These are phyloP conservation scores for Lamproptera curius DNA, from an alignment of 2,888 invertebrate species.

Conservation along the genomic window DNA sequence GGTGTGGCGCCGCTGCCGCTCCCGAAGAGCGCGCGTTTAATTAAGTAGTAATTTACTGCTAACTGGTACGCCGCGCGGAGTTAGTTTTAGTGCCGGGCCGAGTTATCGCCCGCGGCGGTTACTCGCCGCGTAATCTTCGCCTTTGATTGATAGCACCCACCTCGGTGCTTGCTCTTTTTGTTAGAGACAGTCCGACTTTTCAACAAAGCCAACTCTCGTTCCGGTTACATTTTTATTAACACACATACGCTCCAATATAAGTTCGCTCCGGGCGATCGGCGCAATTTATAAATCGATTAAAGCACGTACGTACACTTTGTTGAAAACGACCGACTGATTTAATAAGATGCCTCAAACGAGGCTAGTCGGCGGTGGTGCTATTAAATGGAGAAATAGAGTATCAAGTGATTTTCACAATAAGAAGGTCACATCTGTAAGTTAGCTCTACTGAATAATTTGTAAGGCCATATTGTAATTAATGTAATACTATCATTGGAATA, in stretches of 20 bases:
- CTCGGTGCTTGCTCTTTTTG: constrained; percentile 13
- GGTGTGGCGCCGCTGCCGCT: constrained; percentile 33
- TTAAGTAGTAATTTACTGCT: constrained; percentile 52
- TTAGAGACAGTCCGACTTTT: constrained; percentile 21
- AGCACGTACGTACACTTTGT: neutral
- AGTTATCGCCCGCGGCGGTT: constrained; percentile 33
- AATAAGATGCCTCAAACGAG: neutral
- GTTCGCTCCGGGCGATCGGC: constrained; percentile 8
- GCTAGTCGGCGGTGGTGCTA: neutral
- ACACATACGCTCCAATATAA: constrained; percentile 5
- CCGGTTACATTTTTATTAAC: constrained; percentile 16
- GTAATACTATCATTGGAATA: too few relatives aligned
- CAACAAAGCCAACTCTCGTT: constrained; percentile 8
- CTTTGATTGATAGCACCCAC: constrained; percentile 38
- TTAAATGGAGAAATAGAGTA: too few relatives aligned
- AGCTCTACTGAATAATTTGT: too few relatives aligned
- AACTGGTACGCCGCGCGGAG: constrained; percentile 45
- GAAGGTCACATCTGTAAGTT: too few relatives aligned
- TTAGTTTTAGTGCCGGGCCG: constrained; percentile 32
- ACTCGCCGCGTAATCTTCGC: constrained; percentile 36
- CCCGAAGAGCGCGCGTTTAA: constrained; percentile 41
- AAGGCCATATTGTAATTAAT: too few relatives aligned
- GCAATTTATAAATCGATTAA: constrained; percentile 13
- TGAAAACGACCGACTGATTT: neutral
- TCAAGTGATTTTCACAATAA: too few relatives aligned